Evolutionary conservation across 2,113 vertebrate genomes (phyloP).

Genomic region (Uropsilus gracilis): DNA sequence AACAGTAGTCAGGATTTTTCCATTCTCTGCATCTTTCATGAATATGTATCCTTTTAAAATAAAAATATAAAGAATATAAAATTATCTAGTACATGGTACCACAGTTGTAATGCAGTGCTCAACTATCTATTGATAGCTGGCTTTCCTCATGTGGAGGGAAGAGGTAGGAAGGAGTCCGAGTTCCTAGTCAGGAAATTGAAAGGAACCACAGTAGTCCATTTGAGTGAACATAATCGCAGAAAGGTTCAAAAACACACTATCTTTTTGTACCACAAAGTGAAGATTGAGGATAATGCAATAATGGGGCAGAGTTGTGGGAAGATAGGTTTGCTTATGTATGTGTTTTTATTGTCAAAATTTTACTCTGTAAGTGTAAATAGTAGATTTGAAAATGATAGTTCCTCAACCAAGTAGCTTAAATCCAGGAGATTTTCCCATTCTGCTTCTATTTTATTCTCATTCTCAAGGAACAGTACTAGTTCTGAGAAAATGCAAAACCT

Average conservation of each 20-base stretch:
- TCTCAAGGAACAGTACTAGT: neutral
- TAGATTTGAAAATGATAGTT: constrained; percentile 21
- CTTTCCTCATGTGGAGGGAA: neutral
- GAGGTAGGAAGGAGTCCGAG: neutral
- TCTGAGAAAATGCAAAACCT: constrained; percentile 4
- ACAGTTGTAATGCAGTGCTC: neutral
- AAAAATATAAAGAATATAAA: neutral
- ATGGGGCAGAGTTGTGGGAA: neutral
- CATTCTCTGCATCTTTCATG: neutral
- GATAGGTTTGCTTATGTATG: neutral
- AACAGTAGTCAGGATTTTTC: neutral
- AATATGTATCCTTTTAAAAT: constrained; percentile 3
- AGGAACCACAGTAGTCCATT: neutral
- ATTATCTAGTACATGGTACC: neutral
- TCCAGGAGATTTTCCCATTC: neutral
- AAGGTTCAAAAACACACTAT: neutral
- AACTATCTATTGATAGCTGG: neutral
- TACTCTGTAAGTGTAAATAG: neutral
- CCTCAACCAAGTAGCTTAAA: neutral
- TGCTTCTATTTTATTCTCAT: constrained; percentile 47
- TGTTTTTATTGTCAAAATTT: neutral
- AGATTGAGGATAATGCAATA: neutral
- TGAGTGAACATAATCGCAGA: neutral
- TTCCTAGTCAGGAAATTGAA: neutral
- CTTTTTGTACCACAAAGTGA: neutral